Evolutionary conservation across 2,113 vertebrate genomes (phyloP), one percentile per base, ranked within the genome.

Genomic region (Epinephelus moara): DNA sequence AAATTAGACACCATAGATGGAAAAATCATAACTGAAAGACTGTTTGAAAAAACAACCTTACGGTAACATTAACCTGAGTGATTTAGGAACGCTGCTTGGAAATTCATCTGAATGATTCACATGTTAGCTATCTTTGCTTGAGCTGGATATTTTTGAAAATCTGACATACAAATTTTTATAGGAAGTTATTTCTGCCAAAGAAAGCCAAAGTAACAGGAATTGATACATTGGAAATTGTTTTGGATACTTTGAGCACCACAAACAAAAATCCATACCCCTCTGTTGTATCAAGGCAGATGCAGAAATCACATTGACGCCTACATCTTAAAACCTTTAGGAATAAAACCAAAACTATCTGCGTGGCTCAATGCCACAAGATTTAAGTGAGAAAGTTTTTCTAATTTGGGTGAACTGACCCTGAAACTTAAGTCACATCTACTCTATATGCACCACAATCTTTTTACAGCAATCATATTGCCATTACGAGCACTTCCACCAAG

Each of bases 391-490:
- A 19, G 3, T 18, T 8, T 19, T 73, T 50, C 18, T 52, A 60
- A 72, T 40, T 79, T 37, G 19, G 10, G 56, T 69, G 70, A 74
- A 55, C 45, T 27, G 67, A 71, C 81, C 55, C 66, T 70, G 68
- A 42, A 77, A 52, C 10, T 27, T 71, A 42, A 49, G 19, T 75
- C 42, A 47, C 56, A 81, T 75, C 62, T 79, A 78, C 8, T 88
- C 63, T 74, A 81, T 74, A 70, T 49, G 27, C 42, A 85, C 27
- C 70, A 86, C 59, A 59, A 47, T 86, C 66, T 56, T 71, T 80
- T 52, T 59, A 85, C 75, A 89, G 61, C 53, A 53, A 64, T 55
- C 56, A 61, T 67, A 45, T 78, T 71, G 63, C 57, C 57, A 56
- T 70, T 56, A 49, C 1, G 8, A 81, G 70, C 59, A 69, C 25